phyloP scores from a whole-genome alignment of 2,113 vertebrate species.

The Sinocyclocheilus grahami region DNA sequence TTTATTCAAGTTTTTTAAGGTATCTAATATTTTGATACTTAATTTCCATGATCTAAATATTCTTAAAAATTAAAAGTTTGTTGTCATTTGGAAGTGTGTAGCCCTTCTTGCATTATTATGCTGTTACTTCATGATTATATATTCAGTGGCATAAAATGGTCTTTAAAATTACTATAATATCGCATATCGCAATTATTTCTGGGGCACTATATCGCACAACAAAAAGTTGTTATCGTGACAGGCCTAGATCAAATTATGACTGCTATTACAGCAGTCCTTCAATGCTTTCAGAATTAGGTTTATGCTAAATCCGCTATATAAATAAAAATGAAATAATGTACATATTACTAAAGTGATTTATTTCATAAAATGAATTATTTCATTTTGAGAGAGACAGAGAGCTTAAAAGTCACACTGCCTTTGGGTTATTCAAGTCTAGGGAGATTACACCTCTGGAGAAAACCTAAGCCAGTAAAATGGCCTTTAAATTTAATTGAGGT shows the following conservation, averaged over 20 bases:
- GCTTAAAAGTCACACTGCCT: constrained; percentile 71
- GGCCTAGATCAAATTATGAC: neutral
- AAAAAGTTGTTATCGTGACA: no score
- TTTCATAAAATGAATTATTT: constrained; percentile 56
- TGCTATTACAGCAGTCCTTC: neutral
- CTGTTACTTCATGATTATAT: no score
- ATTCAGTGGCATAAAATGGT: no score
- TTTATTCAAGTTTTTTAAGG: no score
- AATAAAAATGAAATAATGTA: neutral
- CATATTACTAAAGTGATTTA: constrained; percentile 19
- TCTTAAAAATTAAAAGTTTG: no score
- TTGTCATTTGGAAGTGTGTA: no score
- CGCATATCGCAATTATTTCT: no score
- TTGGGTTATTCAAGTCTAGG: constrained; percentile 68
- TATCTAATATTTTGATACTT: no score
- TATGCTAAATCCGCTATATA: neutral
- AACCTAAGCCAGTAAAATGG: constrained; percentile 66
- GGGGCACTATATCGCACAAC: no score
- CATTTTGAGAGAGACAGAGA: constrained; percentile 16
- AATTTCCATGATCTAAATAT: no score
- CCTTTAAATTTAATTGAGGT: constrained; percentile 77
- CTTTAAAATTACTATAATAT: no score
- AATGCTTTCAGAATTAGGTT: neutral
- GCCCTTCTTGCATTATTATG: no score
- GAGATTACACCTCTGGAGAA: constrained; percentile 70